Evolutionary conservation across 2,888 invertebrate genomes (phyloP), one percentile per base, ranked within the genome.

Genomic region (Drosophila austrosaltans): DNA sequence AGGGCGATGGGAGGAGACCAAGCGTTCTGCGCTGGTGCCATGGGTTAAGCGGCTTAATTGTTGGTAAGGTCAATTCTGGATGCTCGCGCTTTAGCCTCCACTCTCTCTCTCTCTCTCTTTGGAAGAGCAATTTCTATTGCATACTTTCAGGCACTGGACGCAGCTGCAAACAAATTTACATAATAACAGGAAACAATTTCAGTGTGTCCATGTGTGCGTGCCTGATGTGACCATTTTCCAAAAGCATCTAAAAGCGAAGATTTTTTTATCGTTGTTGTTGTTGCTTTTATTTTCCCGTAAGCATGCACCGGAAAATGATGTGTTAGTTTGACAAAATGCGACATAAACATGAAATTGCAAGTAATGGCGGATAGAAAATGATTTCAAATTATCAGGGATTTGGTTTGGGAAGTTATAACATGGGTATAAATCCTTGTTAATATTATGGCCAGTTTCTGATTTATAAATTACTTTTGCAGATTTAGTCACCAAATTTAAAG

Each of bases 101-200:
- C 10, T 8, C 8, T 16, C 16, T 16, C 16, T 16, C 16, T 10
- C 32, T 8, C 36, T 36, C 36, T 39, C 60, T 40, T 32, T 53
- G 40, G 74, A 66, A 66, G 22, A 83, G 69, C 60, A 39, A 67
- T 80, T 77, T 73, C 62, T 71, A 60, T 63, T 57, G 67, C 66
- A 65, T 58, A 64, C 61, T 63, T 64, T 59, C 42, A 53, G 61
- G 58, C 60, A 8, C 30, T 64, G 59, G 25, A 32, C 44, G 58
- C 62, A 75, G 66, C 66, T 63, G 71, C 59, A 70, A 58, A 56
- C 53, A 77, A 72, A 87, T 84, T 88, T 84, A 59, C 81, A 88
- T 88, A 84, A 84, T 86, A 82, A 77, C 88, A 76, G 84, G 84
- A 84, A 84, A 82, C 89, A 86, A 82, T 88, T 87, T 79, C 53